phyloP scores from a whole-genome alignment of 64 coral and sea anemone species.

The Dendronephthya gigantea region DNA sequence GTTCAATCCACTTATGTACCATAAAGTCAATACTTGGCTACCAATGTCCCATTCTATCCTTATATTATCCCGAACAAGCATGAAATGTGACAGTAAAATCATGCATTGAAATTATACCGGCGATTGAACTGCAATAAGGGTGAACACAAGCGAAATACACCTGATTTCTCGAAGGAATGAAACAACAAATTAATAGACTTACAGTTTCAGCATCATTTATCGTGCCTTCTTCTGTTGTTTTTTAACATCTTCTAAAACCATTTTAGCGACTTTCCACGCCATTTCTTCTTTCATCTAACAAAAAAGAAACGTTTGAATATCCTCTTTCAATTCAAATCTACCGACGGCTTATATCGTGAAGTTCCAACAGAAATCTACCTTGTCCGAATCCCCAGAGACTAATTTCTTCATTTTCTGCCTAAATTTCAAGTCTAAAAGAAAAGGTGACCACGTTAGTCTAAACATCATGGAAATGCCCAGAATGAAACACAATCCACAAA shows the following conservation, averaged over 20 bases:
- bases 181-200: background rate
- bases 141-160: no score
- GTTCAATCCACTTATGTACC: no score
- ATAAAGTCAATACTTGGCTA: no score
- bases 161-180: background rate
- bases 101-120: no score
- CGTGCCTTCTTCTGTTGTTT: constrained; percentile 44
- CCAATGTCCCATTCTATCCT: no score
- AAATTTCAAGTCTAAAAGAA: constrained; percentile 40
- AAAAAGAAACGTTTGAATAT: background rate
- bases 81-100: no score
- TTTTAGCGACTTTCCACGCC: constrained; percentile 98
- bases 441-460: background rate
- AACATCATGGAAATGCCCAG: background rate
- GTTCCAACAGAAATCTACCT: constrained; percentile 19
- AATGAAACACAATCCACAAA: background rate
- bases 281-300: constrained; percentile 91
- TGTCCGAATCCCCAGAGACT: constrained; percentile 53
- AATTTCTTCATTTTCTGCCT: constrained; percentile 54
- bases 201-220: background rate
- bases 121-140: no score
- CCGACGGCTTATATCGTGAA: background rate
- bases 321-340: background rate
- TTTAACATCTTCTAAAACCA: constrained; percentile 96
- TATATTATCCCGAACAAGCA: no score